Conservation (phyloP, 92 coral and sea anemone genomes). For the Phenganax subtilis region DNA sequence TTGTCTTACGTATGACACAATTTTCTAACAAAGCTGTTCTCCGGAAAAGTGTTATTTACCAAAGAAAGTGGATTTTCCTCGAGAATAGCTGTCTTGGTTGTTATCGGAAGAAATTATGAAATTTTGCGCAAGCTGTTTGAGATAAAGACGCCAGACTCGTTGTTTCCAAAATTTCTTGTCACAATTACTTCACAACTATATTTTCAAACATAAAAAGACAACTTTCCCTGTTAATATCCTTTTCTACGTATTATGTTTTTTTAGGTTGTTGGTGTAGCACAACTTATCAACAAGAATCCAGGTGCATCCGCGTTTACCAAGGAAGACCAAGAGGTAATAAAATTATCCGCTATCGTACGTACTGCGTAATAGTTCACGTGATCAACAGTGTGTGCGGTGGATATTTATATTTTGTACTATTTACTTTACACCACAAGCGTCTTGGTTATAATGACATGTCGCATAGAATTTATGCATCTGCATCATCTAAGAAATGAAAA, state of each 20-base stretch:
- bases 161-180: too few relatives aligned
- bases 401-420: not conserved
- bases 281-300: slow-evolving; percentile 93
- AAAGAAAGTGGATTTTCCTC: not conserved
- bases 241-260: not conserved
- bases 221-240: not conserved
- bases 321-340: slow-evolving; percentile 87
- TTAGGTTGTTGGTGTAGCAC: slow-evolving; percentile 99
- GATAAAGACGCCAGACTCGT: too few relatives aligned
- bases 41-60: not conserved
- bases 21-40: not conserved
- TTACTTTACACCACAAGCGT: too few relatives aligned
- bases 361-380: not conserved
- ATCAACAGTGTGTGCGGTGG: not conserved
- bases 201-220: too few relatives aligned
- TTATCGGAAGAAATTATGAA: too few relatives aligned
- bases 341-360: not conserved
- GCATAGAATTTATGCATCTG: too few relatives aligned
- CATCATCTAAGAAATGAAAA: too few relatives aligned
- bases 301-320: slow-evolving; percentile 85
- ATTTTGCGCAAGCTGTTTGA: too few relatives aligned
- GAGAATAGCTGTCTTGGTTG: too few relatives aligned
- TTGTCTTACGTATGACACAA: not conserved
- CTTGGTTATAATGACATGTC: too few relatives aligned
- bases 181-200: too few relatives aligned